These are phyloP conservation scores for Anastrepha obliqua DNA, from an alignment of 1,140 invertebrate species.

Conservation along the genomic window DNA sequence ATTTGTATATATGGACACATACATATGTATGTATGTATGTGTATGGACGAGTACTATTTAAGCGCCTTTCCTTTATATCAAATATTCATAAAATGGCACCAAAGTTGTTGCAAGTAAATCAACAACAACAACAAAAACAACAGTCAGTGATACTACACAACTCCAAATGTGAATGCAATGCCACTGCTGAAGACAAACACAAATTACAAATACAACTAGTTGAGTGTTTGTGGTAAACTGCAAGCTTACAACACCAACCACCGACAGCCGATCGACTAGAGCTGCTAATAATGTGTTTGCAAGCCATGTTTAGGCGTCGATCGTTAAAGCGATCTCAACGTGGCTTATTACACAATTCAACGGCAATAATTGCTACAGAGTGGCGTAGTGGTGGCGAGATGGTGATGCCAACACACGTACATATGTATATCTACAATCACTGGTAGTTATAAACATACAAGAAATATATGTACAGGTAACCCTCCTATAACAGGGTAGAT, in stretches of 20 bases:
- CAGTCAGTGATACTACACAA: not conserved
- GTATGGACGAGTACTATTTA: too few species aligned
- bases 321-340: slow-evolving; percentile 35
- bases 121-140: not conserved
- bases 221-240: too few species aligned
- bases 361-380: slow-evolving; percentile 18
- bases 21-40: too few species aligned
- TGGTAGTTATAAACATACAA: not conserved
- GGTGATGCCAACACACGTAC: not conserved
- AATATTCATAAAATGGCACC: too few species aligned
- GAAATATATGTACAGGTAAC: too few species aligned
- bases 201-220: not conserved
- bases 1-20: too few species aligned
- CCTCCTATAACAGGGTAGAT: too few species aligned
- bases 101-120: not conserved
- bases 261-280: not conserved
- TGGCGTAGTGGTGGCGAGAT: not conserved
- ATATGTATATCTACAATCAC: not conserved
- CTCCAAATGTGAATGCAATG: not conserved
- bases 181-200: not conserved
- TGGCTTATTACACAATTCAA: slow-evolving; percentile 44
- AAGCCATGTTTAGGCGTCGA: slow-evolving; percentile 25
- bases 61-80: too few species aligned
- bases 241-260: not conserved
- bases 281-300: slow-evolving; percentile 16